phyloP scores from a whole-genome alignment of 35 echinoderm and acorn worm species.

The Lytechinus pictus region DNA sequence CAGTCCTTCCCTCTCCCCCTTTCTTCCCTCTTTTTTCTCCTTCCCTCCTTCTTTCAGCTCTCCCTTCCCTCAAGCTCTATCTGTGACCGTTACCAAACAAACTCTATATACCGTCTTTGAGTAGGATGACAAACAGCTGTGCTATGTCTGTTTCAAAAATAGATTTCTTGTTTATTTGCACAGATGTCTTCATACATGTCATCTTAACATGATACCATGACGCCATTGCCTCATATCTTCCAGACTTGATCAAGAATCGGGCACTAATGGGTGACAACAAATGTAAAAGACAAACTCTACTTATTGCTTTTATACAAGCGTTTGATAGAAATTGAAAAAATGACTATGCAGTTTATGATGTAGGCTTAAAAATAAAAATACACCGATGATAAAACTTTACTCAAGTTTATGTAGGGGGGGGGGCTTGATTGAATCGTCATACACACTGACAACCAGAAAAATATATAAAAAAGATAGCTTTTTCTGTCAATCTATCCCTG shows the following conservation, averaged over 20 bases:
- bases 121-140: neutral
- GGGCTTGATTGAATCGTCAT: no score
- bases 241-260: neutral
- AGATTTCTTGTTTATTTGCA: slow-evolving; percentile 12
- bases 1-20: neutral
- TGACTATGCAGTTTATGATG: neutral
- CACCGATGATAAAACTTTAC: no score
- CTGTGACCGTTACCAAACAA: neutral
- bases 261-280: neutral
- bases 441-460: no score
- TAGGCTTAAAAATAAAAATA: no score
- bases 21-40: neutral
- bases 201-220: neutral
- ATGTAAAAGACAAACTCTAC: no score
- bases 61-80: no score
- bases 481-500: neutral
- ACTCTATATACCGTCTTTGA: neutral
- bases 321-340: neutral
- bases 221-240: neutral
- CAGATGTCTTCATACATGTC: neutral
- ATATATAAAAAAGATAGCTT: neutral
- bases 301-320: neutral
- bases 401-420: no score
- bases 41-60: neutral
- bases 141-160: slow-evolving; percentile 10